These are phyloP conservation scores for Lepilemur ruficaudatus DNA, from an alignment of 2,797 vertebrate genomes.

Conservation along the genomic window DNA sequence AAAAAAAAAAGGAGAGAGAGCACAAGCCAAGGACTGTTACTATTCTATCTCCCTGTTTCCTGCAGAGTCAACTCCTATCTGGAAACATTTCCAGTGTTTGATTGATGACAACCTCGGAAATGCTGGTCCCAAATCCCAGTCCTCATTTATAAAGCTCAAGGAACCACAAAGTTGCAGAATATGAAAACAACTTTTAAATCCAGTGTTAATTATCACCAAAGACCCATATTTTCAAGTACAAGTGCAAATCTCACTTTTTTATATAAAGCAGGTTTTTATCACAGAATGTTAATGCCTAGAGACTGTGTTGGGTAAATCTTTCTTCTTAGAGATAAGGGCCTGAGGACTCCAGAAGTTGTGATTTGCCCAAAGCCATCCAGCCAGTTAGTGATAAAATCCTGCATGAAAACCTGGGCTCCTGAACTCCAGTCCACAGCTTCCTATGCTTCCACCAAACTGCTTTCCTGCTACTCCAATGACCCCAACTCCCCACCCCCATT, in stretches of 20 bases:
- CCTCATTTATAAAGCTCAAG: slow-evolving; percentile 61
- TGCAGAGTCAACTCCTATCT: not conserved
- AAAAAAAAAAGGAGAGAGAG: not conserved
- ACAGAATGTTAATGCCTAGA: not conserved
- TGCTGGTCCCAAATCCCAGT: slow-evolving; percentile 57
- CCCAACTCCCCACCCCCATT: not conserved
- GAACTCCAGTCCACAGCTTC: not conserved
- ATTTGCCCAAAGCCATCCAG: slow-evolving; percentile 30
- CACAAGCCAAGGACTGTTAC: not conserved
- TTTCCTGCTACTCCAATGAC: not conserved
- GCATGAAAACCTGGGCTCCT: not conserved
- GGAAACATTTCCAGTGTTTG: slow-evolving; percentile 13
- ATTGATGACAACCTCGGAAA: slow-evolving; percentile 38
- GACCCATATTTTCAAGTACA: slow-evolving; percentile 51
- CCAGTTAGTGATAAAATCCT: not conserved
- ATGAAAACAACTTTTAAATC: slow-evolving; percentile 24
- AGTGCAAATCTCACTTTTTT: slow-evolving; percentile 24
- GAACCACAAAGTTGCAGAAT: slow-evolving; percentile 37
- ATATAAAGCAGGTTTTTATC: not conserved
- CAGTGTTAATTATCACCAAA: slow-evolving; percentile 57
- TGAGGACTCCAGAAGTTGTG: not conserved
- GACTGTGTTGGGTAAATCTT: not conserved
- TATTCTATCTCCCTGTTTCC: not conserved
- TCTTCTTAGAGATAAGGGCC: slow-evolving; percentile 46
- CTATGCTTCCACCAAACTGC: not conserved